Evolutionary conservation across 2,888 invertebrate genomes (phyloP).

Genomic region (Sphaeridia pumilis): DNA sequence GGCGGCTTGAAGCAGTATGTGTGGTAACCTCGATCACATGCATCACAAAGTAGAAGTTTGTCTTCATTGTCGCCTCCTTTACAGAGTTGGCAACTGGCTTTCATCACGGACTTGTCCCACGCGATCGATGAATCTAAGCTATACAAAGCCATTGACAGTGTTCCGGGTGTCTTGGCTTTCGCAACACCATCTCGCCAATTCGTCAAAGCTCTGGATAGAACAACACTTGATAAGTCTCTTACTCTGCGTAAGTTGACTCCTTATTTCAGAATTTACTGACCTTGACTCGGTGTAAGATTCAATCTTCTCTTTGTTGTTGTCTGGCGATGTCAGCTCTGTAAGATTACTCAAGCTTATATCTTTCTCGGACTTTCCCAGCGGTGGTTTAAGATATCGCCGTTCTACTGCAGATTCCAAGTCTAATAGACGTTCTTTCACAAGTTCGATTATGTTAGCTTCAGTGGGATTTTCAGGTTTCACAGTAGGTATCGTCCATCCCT

Average conservation of each 20-base stretch:
- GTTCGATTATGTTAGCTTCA: constrained; percentile 40
- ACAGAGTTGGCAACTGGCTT: constrained; percentile 97
- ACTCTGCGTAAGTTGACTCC: not conserved
- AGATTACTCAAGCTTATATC: constrained; percentile 26
- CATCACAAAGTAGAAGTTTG: constrained; percentile 85
- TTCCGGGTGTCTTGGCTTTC: constrained; percentile 73
- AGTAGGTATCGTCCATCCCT: constrained; percentile 21
- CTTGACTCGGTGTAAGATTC: constrained; percentile 15
- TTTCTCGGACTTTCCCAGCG: constrained; percentile 50
- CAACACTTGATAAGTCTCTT: constrained; percentile 1
- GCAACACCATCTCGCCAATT: constrained; percentile 80
- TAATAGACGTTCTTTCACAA: constrained; percentile 60
- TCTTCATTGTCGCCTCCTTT: constrained; percentile 92
- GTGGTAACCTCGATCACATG: constrained; percentile 97
- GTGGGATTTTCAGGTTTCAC: constrained; percentile 11
- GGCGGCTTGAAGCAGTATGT: constrained; percentile 96
- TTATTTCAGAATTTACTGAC: constrained; percentile 4
- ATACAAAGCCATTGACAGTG: constrained; percentile 77
- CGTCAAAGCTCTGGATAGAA: constrained; percentile 36
- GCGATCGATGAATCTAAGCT: constrained; percentile 85
- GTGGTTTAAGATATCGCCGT: constrained; percentile 83
- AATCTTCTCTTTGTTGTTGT: constrained; percentile 6
- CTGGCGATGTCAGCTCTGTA: constrained; percentile 5
- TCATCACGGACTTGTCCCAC: constrained; percentile 99
- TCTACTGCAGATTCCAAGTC: constrained; percentile 83